A percentile compares a stretch with the other conserved stretches of the same genome.
Evolutionary conservation across 2,888 invertebrate species (phyloP).

Genomic region (Thera britannica): DNA sequence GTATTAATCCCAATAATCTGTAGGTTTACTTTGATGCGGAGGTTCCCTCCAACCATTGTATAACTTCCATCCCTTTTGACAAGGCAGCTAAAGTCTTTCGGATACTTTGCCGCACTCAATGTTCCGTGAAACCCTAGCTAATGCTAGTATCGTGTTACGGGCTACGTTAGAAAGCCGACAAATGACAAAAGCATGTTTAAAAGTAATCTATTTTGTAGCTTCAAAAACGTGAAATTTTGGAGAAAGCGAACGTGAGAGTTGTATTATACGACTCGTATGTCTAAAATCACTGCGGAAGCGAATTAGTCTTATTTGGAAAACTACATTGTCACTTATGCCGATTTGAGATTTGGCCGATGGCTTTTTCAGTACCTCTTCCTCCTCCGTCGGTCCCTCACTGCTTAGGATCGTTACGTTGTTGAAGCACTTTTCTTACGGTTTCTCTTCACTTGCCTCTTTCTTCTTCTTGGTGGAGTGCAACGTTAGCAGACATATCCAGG

Average conservation of each 20-base stretch:
- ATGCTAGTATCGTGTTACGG: constrained; percentile 54
- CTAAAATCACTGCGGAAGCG: constrained; percentile 46
- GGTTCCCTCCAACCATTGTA: constrained; percentile 17
- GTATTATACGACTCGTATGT: constrained; percentile 31
- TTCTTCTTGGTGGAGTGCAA: too few relatives aligned
- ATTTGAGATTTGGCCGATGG: background rate
- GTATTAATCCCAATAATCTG: too few relatives aligned
- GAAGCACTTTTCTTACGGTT: too few relatives aligned
- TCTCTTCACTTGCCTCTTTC: too few relatives aligned
- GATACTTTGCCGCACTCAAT: constrained; percentile 44
- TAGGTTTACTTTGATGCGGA: background rate
- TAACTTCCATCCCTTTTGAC: constrained; percentile 37
- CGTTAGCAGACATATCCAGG: too few relatives aligned
- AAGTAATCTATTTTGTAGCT: constrained; percentile 44
- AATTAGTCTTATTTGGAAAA: constrained; percentile 33
- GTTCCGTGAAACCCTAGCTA: constrained; percentile 49
- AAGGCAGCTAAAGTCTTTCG: constrained; percentile 43
- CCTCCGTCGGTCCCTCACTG: too few relatives aligned
- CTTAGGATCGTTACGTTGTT: too few relatives aligned
- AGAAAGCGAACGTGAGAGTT: constrained; percentile 45
- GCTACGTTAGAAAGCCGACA: constrained; percentile 44
- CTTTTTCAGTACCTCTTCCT: background rate
- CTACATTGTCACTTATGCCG: constrained; percentile 28
- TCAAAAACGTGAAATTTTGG: constrained; percentile 45
- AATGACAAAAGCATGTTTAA: constrained; percentile 56